Evolutionary conservation across 2,888 invertebrate species (phyloP), one percentile per base, ranked within the genome.

Genomic region (Drosophila planitibia): DNA sequence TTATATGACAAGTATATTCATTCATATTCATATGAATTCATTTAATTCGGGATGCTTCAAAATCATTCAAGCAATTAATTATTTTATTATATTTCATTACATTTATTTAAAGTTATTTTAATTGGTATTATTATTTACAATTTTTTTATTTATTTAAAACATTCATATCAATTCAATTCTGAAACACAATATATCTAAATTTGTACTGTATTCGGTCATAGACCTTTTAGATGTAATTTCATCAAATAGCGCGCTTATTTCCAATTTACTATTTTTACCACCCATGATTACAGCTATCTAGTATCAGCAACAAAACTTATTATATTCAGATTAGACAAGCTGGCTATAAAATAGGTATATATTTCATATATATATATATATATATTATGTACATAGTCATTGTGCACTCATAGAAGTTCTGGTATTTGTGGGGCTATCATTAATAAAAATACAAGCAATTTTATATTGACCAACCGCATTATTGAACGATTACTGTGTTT

Each of bases 301-400:
- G 4, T 61, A 78, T 57, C 54, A 39, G 32, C 25, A 49, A 19
- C 41, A 32, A 10, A 53, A 58, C 10, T 35, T 22, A 49, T 49
- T 58, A n/a, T 37, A 22, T 19, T 49, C 6, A 39, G 59, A 59
- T 60, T 25, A 58, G 62, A 78, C 73, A 59, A 47, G 16, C 28
- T 19, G 3, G 10, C n/a, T 4, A 35, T 57, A 12, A 28, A 28
- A 44, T 16, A 22, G 0, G 22, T 53, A 55, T 51, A 19, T 39
- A 16, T 28, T 49, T 37, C 37, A 3, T 28, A n/a, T 37, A 2
- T 49, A 9, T 28, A n/a, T 37, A 2, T 49, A 9, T 25, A 9
- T 25, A 4, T 6, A 25, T 19, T 22, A 4, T 35, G 5, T n/a
- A 14, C 25, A 14, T 53, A 60, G 61, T 69, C 64, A 69, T 58